Evolutionary conservation across 2,113 vertebrate species (phyloP).

Genomic region (Falcunculus frontatus): DNA sequence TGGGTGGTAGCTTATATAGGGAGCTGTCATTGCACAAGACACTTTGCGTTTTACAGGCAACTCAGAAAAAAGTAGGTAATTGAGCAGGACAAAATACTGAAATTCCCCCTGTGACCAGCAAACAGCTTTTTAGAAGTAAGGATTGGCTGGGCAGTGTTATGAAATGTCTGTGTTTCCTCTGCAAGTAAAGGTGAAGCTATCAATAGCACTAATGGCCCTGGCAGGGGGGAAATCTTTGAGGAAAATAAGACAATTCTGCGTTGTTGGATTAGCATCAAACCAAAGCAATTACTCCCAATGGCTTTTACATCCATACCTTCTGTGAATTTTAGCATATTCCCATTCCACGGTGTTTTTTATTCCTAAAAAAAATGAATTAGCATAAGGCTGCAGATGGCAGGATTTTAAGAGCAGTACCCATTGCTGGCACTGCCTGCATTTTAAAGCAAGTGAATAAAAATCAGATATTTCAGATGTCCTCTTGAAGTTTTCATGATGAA

Average conservation of each 20-base stretch:
- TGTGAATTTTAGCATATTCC: background rate
- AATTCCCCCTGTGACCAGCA: background rate
- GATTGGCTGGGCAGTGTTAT: background rate
- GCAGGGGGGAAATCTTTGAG: background rate
- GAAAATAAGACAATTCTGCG: background rate
- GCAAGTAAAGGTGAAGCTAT: background rate
- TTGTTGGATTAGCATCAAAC: background rate
- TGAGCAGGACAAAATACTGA: background rate
- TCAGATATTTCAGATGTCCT: background rate
- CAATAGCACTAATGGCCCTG: background rate
- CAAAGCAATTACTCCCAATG: background rate
- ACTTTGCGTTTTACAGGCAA: background rate
- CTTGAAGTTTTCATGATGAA: background rate
- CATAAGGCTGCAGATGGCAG: background rate
- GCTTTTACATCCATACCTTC: background rate
- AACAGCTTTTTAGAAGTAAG: background rate
- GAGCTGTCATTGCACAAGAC: background rate
- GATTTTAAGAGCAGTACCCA: background rate
- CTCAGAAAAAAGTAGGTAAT: background rate
- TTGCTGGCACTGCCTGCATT: background rate
- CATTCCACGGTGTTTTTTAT: background rate
- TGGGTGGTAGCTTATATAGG: background rate
- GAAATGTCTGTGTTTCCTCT: background rate
- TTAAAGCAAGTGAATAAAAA: background rate
- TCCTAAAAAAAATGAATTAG: background rate